Conservation (phyloP, 2,797 vertebrate species). For the Euthynnus affinis region DNA sequence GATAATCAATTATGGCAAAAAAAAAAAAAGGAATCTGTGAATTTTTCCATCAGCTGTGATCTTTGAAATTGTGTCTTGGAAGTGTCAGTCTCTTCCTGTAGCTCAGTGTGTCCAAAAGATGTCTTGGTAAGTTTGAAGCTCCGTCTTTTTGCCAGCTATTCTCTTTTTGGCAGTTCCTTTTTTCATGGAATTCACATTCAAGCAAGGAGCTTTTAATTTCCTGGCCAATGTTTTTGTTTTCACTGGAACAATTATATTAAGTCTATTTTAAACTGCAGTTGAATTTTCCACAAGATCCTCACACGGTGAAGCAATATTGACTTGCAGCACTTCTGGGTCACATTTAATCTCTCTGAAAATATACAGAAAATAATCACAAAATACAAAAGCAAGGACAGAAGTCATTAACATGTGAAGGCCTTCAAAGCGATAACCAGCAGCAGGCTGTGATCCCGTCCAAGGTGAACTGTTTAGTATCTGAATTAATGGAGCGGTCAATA, state of each 20-base stretch:
- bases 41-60: constrained; percentile 27
- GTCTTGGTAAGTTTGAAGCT: constrained; percentile 30
- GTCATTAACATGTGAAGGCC: constrained; percentile 1
- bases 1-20: constrained; percentile 28
- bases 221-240: constrained; percentile 51
- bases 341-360: constrained; percentile 23
- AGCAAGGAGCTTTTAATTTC: constrained; percentile 44
- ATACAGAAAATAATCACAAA: constrained; percentile 1
- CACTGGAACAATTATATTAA: constrained; percentile 38
- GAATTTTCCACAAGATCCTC: constrained; percentile 43
- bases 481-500: constrained; percentile 30
- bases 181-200: constrained; percentile 41
- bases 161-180: constrained; percentile 10
- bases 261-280: constrained; percentile 41
- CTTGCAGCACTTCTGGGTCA: constrained; percentile 15
- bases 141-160: constrained; percentile 30
- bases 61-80: constrained; percentile 35
- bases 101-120: constrained; percentile 28
- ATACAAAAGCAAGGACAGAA: neutral
- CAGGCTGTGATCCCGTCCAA: neutral
- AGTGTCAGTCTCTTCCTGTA: constrained; percentile 25
- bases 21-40: constrained; percentile 1
- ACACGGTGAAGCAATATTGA: constrained; percentile 4
- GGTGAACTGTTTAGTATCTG: constrained; percentile 17
- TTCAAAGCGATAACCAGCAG: constrained; percentile 19